A percentile compares a stretch with the other conserved stretches of the same genome.
Evolutionary conservation across 2,113 vertebrate species (phyloP).

Genomic region (Paraplagusia blochii): DNA sequence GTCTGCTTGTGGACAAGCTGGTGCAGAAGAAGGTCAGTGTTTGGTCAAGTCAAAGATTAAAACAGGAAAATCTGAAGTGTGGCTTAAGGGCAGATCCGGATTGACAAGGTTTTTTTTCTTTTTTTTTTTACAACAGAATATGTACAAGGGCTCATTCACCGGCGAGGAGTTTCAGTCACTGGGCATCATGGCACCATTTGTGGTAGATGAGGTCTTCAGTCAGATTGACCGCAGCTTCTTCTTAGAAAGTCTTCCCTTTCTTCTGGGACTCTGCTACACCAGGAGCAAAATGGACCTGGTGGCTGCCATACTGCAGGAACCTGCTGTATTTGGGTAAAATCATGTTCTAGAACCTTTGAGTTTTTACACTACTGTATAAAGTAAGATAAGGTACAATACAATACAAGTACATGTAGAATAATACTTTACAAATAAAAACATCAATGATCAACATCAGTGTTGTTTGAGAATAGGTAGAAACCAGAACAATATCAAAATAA

Average conservation of each 20-base stretch:
- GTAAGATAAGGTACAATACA: no score
- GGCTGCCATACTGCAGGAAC: conserved; percentile 70
- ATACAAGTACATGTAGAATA: no score
- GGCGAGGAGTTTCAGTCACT: conserved; percentile 73
- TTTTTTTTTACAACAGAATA: conserved; percentile 54
- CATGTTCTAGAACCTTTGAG: not conserved
- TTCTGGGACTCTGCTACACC: conserved; percentile 72
- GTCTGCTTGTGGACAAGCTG: conserved; percentile 75
- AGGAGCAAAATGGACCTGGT: conserved; percentile 65
- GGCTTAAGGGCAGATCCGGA: not conserved
- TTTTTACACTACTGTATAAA: not conserved
- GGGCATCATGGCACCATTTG: conserved; percentile 74
- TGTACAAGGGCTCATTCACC: conserved; percentile 71
- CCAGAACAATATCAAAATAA: no score
- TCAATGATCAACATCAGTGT: no score
- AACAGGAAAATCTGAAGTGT: not conserved
- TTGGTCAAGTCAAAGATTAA: not conserved
- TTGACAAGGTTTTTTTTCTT: not conserved
- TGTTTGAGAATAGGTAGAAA: no score
- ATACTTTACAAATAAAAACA: no score
- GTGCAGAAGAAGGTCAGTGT: conserved; percentile 70
- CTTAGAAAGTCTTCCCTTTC: conserved; percentile 58
- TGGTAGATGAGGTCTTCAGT: conserved; percentile 71
- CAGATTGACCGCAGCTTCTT: conserved; percentile 72
- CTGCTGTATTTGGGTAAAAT: conserved; percentile 68